Conservation (phyloP, 2,888 invertebrate species). For the Zootermopsis nevadensis region DNA sequence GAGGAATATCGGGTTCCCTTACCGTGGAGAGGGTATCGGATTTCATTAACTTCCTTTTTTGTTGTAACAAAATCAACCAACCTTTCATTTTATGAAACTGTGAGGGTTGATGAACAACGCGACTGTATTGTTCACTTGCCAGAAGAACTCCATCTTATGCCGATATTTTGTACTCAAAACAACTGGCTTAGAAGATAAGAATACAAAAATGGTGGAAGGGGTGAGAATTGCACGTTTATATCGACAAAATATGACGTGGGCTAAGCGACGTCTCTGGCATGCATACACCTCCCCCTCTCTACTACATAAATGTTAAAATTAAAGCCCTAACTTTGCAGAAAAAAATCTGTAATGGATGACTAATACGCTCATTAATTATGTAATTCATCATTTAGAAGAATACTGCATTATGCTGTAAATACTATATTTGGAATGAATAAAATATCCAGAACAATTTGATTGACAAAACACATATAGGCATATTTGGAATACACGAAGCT, state of each 20-base stretch:
- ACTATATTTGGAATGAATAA: no score
- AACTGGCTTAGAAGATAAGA: no score
- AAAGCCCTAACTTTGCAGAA: neutral
- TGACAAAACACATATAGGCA: no score
- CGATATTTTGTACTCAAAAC: neutral
- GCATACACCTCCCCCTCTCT: neutral
- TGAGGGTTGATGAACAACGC: slow-evolving; percentile 29
- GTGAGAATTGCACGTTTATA: neutral
- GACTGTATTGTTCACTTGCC: slow-evolving; percentile 31
- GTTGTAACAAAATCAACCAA: slow-evolving; percentile 5
- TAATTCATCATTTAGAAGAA: no score
- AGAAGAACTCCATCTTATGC: neutral
- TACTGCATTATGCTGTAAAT: no score
- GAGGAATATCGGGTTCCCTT: slow-evolving; percentile 47
- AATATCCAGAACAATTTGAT: no score
- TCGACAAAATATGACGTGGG: neutral
- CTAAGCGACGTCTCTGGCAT: neutral
- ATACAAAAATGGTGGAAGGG: neutral
- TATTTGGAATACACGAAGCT: no score
- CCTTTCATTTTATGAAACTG: slow-evolving; percentile 17
- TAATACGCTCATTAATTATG: no score
- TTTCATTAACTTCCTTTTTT: slow-evolving; percentile 48
- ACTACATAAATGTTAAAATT: neutral
- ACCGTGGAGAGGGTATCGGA: slow-evolving; percentile 41
- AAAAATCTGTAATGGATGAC: no score